Percentiles rank a stretch among this genome's conserved stretches.
Conservation (phyloP, 2,113 vertebrate genomes). For the Pungitius pungitius region DNA sequence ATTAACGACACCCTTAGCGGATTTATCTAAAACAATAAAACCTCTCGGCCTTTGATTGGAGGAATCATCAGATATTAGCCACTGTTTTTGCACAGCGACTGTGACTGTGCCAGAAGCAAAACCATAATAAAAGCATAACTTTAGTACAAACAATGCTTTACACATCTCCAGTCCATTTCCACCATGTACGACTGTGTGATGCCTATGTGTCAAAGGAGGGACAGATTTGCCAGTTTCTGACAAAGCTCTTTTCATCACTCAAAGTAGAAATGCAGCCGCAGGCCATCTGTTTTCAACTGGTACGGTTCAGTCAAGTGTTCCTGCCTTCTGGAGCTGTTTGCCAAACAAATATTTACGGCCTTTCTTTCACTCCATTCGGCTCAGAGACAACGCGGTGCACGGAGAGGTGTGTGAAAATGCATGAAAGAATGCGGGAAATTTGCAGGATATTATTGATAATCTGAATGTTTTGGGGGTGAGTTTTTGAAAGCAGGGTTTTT, state of each 20-base stretch:
- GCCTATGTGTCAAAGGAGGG: constrained; percentile 26
- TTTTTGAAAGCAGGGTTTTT: neutral
- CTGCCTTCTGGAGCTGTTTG: constrained; percentile 40
- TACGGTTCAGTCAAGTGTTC: constrained; percentile 18
- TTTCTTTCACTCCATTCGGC: constrained; percentile 5
- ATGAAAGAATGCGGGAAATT: neutral
- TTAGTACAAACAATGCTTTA: constrained; percentile 28
- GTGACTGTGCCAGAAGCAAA: neutral
- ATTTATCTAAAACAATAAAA: constrained; percentile 55
- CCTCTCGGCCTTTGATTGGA: constrained; percentile 38
- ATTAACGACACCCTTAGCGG: constrained; percentile 50
- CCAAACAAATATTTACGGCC: constrained; percentile 50
- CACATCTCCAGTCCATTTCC: constrained; percentile 14
- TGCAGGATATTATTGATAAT: neutral
- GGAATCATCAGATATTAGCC: constrained; percentile 49
- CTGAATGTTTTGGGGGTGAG: neutral
- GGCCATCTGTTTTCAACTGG: constrained; percentile 51
- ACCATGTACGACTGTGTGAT: constrained; percentile 43
- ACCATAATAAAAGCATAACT: constrained; percentile 29
- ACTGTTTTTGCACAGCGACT: constrained; percentile 44
- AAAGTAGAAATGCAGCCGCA: constrained; percentile 34
- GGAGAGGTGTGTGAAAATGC: neutral
- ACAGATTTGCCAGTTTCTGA: constrained; percentile 50
- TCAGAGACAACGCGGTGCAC: constrained; percentile 6
- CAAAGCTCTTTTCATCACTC: constrained; percentile 45